Percentiles rank a stretch among this genome's conserved stretches.
Evolutionary conservation across 2,797 vertebrate genomes (phyloP).

Genomic region (Hippoglossus hippoglossus): DNA sequence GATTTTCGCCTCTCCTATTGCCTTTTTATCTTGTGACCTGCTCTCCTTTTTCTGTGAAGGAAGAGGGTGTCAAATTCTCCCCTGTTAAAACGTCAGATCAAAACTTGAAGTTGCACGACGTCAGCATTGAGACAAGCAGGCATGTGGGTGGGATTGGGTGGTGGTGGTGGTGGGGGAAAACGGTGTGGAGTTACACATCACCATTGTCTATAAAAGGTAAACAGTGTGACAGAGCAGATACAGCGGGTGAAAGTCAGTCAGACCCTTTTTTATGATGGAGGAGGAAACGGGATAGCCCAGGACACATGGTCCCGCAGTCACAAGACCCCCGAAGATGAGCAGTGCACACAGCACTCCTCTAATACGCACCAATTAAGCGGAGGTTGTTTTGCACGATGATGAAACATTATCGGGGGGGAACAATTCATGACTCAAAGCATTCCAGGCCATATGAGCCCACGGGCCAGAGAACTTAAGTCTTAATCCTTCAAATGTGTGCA

Average conservation of each 20-base stretch:
- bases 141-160: constrained; percentile 5
- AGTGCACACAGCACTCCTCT: constrained; percentile 80
- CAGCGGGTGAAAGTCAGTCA: constrained; percentile 82
- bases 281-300: constrained; percentile 89
- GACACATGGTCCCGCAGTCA: constrained; percentile 89
- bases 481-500: constrained; percentile 92
- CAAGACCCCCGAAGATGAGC: constrained; percentile 87
- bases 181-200: constrained; percentile 79
- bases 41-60: constrained; percentile 5
- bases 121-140: constrained; percentile 43
- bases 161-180: constrained; percentile 6
- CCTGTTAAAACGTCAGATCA: constrained; percentile 31
- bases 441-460: constrained; percentile 93
- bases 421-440: constrained; percentile 99
- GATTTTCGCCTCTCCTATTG: constrained; percentile 28
- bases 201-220: constrained; percentile 89
- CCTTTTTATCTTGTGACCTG: constrained; percentile 31
- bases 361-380: constrained; percentile 92
- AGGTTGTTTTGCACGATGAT: constrained; percentile 93
- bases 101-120: constrained; percentile 39
- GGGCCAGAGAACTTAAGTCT: constrained; percentile 89
- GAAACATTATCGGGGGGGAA: constrained; percentile 95
- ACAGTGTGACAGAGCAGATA: constrained; percentile 80
- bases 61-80: constrained; percentile 45
- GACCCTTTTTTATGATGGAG: constrained; percentile 84